phyloP scores from a whole-genome alignment of 2,113 vertebrate species.

The Thalassarche chlororhynchos region DNA sequence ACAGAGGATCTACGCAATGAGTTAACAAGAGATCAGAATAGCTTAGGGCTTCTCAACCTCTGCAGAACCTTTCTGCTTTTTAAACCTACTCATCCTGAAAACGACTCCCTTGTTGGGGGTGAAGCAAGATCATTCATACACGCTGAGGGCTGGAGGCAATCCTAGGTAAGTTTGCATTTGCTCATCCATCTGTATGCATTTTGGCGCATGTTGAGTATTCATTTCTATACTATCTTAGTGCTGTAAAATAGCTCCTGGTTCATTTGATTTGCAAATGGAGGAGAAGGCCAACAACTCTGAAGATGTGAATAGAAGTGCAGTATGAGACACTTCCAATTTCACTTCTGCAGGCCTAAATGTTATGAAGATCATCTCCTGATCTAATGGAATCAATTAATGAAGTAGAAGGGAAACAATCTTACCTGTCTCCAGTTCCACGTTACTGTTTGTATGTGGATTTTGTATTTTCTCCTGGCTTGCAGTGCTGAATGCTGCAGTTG shows the following conservation, averaged over 20 bases:
- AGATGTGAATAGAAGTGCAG: background rate
- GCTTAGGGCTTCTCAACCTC: background rate
- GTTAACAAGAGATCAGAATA: background rate
- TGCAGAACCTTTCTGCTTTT: background rate
- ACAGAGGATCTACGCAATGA: background rate
- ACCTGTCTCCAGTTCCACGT: background rate
- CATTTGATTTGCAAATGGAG: background rate
- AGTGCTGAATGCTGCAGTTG: background rate
- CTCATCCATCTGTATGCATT: background rate
- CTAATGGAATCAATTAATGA: background rate
- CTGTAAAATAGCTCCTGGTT: background rate
- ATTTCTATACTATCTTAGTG: background rate
- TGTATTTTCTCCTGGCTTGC: background rate
- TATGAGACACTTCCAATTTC: background rate
- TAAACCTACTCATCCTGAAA: background rate
- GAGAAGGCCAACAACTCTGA: background rate
- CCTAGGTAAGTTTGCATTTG: background rate
- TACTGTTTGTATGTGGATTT: background rate
- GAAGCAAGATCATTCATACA: background rate
- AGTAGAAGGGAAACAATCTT: background rate
- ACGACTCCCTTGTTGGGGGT: background rate
- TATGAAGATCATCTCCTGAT: background rate
- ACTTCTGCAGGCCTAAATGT: background rate
- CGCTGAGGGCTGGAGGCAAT: background rate
- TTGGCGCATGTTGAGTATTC: background rate